These are phyloP conservation scores for Aleiodes alternator DNA, from an alignment of 2,888 invertebrate species.

Conservation along the genomic window DNA sequence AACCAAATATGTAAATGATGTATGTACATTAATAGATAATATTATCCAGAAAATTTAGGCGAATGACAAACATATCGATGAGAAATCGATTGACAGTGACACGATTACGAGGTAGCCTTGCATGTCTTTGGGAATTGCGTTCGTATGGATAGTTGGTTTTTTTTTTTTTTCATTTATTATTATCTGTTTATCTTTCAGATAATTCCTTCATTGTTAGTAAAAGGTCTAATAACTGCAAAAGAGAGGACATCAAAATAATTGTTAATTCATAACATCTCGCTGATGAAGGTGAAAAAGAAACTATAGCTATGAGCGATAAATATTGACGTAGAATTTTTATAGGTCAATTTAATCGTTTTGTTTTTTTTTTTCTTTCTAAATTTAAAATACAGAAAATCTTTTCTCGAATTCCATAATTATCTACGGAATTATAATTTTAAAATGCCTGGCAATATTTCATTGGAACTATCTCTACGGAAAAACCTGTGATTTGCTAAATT, in stretches of 20 bases:
- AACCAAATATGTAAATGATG: not conserved
- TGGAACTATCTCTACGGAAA: too few relatives aligned
- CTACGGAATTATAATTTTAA: too few relatives aligned
- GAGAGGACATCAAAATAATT: slow-evolving; percentile 35
- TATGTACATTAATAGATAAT: slow-evolving; percentile 52
- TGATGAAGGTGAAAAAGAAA: slow-evolving; percentile 39
- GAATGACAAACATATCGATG: slow-evolving; percentile 71
- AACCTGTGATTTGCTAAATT: too few relatives aligned
- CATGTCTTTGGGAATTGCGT: slow-evolving; percentile 58
- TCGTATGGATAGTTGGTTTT: slow-evolving; percentile 49
- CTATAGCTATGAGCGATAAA: not conserved
- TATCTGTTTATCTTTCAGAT: slow-evolving; percentile 31
- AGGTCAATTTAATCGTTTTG: not conserved
- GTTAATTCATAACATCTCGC: slow-evolving; percentile 37
- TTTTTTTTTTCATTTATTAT: too few relatives aligned
- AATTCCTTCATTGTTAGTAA: slow-evolving; percentile 5
- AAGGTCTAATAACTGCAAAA: slow-evolving; percentile 29
- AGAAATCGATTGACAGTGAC: slow-evolving; percentile 71
- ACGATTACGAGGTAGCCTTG: slow-evolving; percentile 69
- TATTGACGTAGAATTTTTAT: slow-evolving; percentile 1
- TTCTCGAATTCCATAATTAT: too few relatives aligned
- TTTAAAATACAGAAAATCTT: too few relatives aligned
- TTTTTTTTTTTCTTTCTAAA: too few relatives aligned
- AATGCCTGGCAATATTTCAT: too few relatives aligned
- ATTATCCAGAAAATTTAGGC: slow-evolving; percentile 67